Evolutionary conservation across 2,113 vertebrate species (phyloP).

Genomic region (Suricata suricatta): DNA sequence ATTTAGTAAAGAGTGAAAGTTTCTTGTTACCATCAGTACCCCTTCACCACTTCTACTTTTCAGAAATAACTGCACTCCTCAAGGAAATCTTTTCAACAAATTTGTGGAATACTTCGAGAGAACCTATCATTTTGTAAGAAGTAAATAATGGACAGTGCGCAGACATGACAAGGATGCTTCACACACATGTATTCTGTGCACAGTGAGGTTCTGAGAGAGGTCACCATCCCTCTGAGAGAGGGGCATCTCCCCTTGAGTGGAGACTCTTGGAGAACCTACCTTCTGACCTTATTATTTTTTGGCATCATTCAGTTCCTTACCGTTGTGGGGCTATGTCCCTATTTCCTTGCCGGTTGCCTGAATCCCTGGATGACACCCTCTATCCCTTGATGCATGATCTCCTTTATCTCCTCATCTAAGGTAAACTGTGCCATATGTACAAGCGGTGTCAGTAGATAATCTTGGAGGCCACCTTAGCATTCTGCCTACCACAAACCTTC

Average conservation of each 20-base stretch:
- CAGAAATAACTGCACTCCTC: background rate
- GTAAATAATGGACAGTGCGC: background rate
- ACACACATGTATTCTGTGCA: background rate
- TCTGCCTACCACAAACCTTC: background rate
- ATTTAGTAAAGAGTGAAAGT: background rate
- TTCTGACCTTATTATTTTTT: background rate
- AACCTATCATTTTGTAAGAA: background rate
- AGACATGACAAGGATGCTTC: background rate
- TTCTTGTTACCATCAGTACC: background rate
- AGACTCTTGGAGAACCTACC: background rate
- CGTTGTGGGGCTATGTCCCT: background rate
- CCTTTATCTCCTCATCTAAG: background rate
- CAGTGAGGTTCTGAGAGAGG: background rate
- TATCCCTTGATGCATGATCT: background rate
- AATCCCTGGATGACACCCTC: background rate
- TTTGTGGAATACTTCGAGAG: background rate
- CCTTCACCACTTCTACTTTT: background rate
- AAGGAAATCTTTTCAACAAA: background rate
- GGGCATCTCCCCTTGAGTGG: background rate
- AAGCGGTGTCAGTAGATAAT: background rate
- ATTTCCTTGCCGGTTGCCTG: background rate
- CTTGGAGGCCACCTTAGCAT: background rate
- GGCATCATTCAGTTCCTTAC: background rate
- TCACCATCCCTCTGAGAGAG: background rate
- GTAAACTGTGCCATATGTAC: background rate